These are phyloP conservation scores for Pangasius krempfi DNA, from an alignment of 2,797 vertebrate genomes.

Conservation along the genomic window DNA sequence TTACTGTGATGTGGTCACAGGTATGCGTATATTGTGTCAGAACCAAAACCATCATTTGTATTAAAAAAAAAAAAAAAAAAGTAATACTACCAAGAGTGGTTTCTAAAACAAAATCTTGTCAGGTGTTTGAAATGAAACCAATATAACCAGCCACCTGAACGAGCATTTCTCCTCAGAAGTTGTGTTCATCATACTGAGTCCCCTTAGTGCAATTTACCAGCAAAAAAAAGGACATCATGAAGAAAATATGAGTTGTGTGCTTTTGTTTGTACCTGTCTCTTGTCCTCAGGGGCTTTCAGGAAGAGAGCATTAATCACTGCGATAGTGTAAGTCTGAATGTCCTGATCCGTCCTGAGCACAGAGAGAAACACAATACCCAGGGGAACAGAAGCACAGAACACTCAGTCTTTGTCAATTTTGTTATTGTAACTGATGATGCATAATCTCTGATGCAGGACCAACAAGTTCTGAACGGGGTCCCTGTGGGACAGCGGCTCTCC, in stretches of 20 bases:
- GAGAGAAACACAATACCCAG: conserved; percentile 29
- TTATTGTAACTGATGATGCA: conserved; percentile 28
- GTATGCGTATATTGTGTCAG: background rate
- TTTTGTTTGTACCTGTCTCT: conserved; percentile 84
- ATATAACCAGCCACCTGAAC: background rate
- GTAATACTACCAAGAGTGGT: background rate
- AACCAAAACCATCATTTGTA: background rate
- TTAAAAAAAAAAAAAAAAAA: background rate
- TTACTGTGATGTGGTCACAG: background rate
- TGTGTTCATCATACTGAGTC: conserved; percentile 3
- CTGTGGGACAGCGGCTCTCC: conserved; percentile 42
- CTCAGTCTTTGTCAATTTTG: conserved; percentile 32
- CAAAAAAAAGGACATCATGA: conserved; percentile 20
- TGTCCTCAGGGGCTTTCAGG: conserved; percentile 95
- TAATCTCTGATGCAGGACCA: background rate
- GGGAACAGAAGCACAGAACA: conserved; percentile 21
- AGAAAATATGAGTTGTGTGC: conserved; percentile 15
- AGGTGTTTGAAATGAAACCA: background rate
- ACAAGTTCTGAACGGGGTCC: conserved; percentile 11
- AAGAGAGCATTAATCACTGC: conserved; percentile 97
- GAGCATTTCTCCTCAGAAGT: background rate
- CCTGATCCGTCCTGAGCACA: conserved; percentile 86
- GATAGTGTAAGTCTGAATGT: conserved; percentile 96
- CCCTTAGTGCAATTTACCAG: conserved; percentile 29
- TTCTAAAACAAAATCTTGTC: background rate